Evolutionary conservation across 30 jellyfish, hydroid and myxozoan species (phyloP), one percentile per base, ranked within the genome.

Genomic region (Pelagia noctiluca): DNA sequence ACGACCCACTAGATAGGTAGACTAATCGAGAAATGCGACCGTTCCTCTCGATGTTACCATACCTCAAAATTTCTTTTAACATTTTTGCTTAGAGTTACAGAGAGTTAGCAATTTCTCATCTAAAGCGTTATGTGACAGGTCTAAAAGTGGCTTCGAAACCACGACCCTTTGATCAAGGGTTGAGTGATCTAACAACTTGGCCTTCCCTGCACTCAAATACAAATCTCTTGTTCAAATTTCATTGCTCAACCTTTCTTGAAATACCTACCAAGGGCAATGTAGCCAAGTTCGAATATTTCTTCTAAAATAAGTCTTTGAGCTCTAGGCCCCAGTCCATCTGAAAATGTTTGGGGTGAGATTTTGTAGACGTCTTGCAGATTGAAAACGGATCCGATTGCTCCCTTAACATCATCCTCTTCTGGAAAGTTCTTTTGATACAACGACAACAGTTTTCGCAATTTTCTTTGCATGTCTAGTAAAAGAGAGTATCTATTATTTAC

Each of bases 271-370:
- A 82, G 66, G 28, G 97, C 96, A 25, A 93, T 86, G 69, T 68
- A 93, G 29, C 98, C 98, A 36, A 93, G 76, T 67, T 93, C 98
- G 30, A 93, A 93, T 2, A 93, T 71, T 29, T 93, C 98, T 69
- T 93, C 98, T 30, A 93, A 30, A n/a, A 80, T 86, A 60, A 93
- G 70, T n/a, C 85, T 66, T 52, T 93, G 98, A 1, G 96, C 77
- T 8, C 83, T 46, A 0, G 92, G 90, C 47, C 96, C 96, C 32
- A 93, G 38, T 23, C 98, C 98, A 60, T 93, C 95, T 12, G 90
- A 71, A 80, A 93, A 77, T n/a, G 85, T 46, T 54, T 86, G 83
- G 0, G 97, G 94, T 50, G 90, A 57, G 7, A 93, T 72, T 25
- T 84, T 79, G 63, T 93, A 93, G 13, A 94, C 88, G 48, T 93